phyloP scores from a whole-genome alignment of 2,888 invertebrate genomes.

The Noctua pronuba region DNA sequence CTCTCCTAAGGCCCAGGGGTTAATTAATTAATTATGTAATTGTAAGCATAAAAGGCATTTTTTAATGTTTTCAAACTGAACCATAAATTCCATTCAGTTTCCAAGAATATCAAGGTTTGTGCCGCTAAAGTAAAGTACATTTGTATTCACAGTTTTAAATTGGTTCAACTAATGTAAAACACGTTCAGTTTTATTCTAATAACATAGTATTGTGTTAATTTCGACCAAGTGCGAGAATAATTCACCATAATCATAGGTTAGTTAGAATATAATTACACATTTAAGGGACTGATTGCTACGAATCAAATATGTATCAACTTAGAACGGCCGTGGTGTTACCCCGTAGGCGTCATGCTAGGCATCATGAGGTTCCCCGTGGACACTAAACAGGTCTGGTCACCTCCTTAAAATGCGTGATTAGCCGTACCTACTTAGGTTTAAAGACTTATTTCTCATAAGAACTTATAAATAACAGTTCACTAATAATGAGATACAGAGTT shows the following conservation, averaged over 20 bases:
- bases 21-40: too few relatives aligned
- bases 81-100: not conserved
- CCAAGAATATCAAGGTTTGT: not conserved
- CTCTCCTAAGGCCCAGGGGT: too few relatives aligned
- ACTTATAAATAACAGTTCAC: too few relatives aligned
- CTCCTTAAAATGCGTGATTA: not conserved
- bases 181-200: not conserved
- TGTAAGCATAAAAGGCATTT: not conserved
- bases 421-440: not conserved
- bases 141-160: conserved; percentile 6
- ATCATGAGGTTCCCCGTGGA: not conserved
- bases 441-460: too few relatives aligned
- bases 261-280: not conserved
- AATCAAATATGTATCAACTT: not conserved
- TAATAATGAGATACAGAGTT: too few relatives aligned
- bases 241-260: not conserved
- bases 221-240: too few relatives aligned
- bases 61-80: not conserved
- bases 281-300: not conserved
- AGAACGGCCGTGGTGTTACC: not conserved
- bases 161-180: conserved; percentile 7
- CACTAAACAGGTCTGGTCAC: not conserved
- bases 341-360: too few relatives aligned
- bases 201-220: not conserved
- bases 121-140: not conserved